Percentiles rank a stretch among this genome's conserved stretches.
phyloP scores from a whole-genome alignment of 2,797 vertebrate species.

The Setipinna tenuifilis region DNA sequence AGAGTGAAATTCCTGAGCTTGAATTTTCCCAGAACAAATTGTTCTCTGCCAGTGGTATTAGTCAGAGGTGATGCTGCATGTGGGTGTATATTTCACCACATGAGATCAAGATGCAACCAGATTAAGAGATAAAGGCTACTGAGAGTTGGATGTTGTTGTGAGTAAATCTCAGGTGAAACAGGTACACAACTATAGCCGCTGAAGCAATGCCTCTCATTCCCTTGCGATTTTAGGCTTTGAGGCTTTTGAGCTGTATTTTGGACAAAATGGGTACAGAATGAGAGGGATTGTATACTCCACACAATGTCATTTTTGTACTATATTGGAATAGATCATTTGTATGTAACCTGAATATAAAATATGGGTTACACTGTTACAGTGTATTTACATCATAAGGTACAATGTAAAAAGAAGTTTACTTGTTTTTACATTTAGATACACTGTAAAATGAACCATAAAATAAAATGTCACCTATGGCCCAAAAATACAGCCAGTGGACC shows the following conservation, averaged over 20 bases:
- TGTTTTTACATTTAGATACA: no score
- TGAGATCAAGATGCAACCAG: conserved; percentile 41
- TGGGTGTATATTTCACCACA: conserved; percentile 45
- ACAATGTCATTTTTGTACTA: no score
- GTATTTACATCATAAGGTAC: no score
- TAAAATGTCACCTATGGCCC: no score
- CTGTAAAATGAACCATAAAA: no score
- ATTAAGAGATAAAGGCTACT: conserved; percentile 42
- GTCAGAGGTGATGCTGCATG: conserved; percentile 61
- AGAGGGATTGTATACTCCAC: background rate
- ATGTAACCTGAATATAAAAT: no score
- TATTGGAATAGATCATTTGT: no score
- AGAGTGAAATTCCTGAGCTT: conserved; percentile 51
- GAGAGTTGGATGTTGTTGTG: conserved; percentile 22
- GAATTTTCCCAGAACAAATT: conserved; percentile 63
- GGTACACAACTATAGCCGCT: background rate
- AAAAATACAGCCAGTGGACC: no score
- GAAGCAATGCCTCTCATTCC: background rate
- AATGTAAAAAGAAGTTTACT: no score
- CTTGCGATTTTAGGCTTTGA: background rate
- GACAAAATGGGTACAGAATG: background rate
- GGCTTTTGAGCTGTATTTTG: background rate
- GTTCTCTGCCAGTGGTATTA: conserved; percentile 63
- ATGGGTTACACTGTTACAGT: no score
- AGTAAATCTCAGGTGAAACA: conserved; percentile 20